phyloP scores from a whole-genome alignment of 2,888 invertebrate genomes.

The Dimorphilus gyrociliatus region DNA sequence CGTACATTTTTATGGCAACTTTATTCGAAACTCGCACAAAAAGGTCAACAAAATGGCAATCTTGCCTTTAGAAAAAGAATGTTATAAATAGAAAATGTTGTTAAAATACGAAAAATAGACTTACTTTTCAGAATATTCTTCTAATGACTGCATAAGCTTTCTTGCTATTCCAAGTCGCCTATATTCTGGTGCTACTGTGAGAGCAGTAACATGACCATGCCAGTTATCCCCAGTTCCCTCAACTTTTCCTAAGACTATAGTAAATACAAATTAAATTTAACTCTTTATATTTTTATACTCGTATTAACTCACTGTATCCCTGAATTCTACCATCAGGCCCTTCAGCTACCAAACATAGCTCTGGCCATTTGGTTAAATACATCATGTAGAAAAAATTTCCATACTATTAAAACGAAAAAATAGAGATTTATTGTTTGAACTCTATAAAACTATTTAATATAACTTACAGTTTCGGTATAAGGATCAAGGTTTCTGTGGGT shows the following conservation, averaged over 20 bases:
- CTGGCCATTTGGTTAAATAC: slow-evolving; percentile 94
- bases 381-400: slow-evolving; percentile 70
- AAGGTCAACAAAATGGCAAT: slow-evolving; percentile 88
- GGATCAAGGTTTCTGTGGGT: no score
- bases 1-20: slow-evolving; percentile 94
- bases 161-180: slow-evolving; percentile 79
- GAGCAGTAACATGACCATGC: slow-evolving; percentile 98
- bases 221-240: slow-evolving; percentile 88
- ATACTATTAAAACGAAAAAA: slow-evolving; percentile 26
- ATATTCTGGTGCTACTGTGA: slow-evolving; percentile 87
- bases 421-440: background rate
- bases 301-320: slow-evolving; percentile 80
- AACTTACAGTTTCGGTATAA: no score
- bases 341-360: slow-evolving; percentile 93
- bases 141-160: slow-evolving; percentile 77
- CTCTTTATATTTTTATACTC: background rate
- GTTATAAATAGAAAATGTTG: background rate
- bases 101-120: slow-evolving; percentile 4
- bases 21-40: slow-evolving; percentile 95
- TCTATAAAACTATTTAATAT: background rate
- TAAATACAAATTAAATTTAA: background rate
- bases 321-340: slow-evolving; percentile 88
- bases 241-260: slow-evolving; percentile 91
- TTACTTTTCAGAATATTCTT: slow-evolving; percentile 79
- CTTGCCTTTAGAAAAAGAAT: slow-evolving; percentile 54